A percentile compares a stretch with the other conserved stretches of the same genome.
These are phyloP conservation scores for Chloroceryle inda DNA, from an alignment of 2,797 vertebrate genomes.

Conservation along the genomic window DNA sequence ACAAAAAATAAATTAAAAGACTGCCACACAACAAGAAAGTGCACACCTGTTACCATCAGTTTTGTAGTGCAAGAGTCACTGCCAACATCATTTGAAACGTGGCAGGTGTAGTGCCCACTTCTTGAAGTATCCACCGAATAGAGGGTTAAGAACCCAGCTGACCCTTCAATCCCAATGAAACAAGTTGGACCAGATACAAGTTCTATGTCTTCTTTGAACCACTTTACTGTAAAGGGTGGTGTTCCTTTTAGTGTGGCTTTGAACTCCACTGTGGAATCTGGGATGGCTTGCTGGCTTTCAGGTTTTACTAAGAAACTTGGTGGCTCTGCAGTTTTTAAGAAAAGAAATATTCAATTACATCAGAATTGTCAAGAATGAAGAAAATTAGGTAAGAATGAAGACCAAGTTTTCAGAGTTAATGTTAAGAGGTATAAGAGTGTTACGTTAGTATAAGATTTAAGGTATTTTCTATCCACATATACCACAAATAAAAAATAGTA, in stretches of 20 bases:
- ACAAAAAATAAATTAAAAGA: slow-evolving; percentile 38
- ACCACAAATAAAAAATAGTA: slow-evolving; percentile 38
- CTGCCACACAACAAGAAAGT: slow-evolving; percentile 51
- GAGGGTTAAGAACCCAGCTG: slow-evolving; percentile 93
- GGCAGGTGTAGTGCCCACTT: slow-evolving; percentile 93
- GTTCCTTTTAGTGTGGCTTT: slow-evolving; percentile 94
- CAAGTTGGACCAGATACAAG: slow-evolving; percentile 91
- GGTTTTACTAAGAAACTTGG: slow-evolving; percentile 93
- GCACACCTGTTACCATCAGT: slow-evolving; percentile 94
- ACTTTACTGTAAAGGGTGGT: slow-evolving; percentile 94
- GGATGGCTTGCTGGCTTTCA: slow-evolving; percentile 89
- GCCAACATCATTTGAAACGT: slow-evolving; percentile 96
- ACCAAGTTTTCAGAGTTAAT: not conserved
- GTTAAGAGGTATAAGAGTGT: slow-evolving; percentile 45
- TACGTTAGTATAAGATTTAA: slow-evolving; percentile 13
- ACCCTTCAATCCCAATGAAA: slow-evolving; percentile 92
- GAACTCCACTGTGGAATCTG: slow-evolving; percentile 91
- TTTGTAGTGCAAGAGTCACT: slow-evolving; percentile 91
- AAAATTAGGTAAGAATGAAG: not conserved
- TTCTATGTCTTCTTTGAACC: slow-evolving; percentile 96
- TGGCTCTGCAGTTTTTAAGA: slow-evolving; percentile 89
- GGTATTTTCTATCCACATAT: not conserved
- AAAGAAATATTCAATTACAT: slow-evolving; percentile 65
- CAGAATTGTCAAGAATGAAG: slow-evolving; percentile 21
- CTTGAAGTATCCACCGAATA: slow-evolving; percentile 89